These are phyloP conservation scores for Siderastrea siderea DNA, from an alignment of 92 coral and sea anemone species.

Conservation along the genomic window DNA sequence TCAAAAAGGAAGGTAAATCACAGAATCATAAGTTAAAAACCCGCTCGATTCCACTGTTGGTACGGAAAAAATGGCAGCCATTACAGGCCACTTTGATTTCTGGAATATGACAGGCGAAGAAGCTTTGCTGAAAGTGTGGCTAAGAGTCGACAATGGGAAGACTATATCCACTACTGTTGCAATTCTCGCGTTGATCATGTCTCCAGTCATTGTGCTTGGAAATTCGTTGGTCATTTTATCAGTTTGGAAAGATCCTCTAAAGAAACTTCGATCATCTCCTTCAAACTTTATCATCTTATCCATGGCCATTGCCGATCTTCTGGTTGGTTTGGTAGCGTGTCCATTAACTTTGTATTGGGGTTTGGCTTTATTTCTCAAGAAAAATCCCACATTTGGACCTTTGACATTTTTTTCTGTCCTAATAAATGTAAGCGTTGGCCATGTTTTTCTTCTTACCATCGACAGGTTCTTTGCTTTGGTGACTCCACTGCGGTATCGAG, in stretches of 20 bases:
- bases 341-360: not conserved
- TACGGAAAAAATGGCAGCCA: constrained; percentile 4
- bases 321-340: constrained; percentile 25
- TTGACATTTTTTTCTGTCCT: not conserved
- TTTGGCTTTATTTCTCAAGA: too few species aligned
- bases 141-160: not conserved
- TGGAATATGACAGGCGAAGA: constrained; percentile 9
- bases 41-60: too few species aligned
- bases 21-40: too few species aligned
- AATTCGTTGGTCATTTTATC: constrained; percentile 9
- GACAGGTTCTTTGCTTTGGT: not conserved
- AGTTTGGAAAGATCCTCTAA: constrained; percentile 38
- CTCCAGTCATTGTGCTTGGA: constrained; percentile 17
- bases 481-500: constrained; percentile 13
- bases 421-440: not conserved
- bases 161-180: not conserved
- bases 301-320: constrained; percentile 31
- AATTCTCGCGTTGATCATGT: not conserved
- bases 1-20: too few species aligned
- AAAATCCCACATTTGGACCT: too few species aligned
- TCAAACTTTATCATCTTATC: constrained; percentile 11
- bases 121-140: not conserved
- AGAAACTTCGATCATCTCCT: constrained; percentile 27
- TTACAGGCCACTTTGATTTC: not conserved
- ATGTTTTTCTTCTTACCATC: constrained; percentile 6